A percentile compares a stretch with the other conserved stretches of the same genome.
Conservation (phyloP, 2,113 vertebrate species). For the Orientallactaga bullata region DNA sequence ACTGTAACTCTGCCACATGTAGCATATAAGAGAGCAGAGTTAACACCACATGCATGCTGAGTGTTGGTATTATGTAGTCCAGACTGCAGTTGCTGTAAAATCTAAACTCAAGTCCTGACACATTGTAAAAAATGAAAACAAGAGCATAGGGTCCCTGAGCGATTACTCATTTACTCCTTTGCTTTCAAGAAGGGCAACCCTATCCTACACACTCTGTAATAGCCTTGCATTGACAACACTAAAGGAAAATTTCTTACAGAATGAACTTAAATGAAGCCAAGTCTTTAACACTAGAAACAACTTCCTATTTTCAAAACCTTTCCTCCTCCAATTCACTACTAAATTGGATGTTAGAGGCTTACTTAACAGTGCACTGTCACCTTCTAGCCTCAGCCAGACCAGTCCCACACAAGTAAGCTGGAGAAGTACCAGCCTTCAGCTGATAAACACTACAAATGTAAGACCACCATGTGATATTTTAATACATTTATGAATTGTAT, state of each 20-base stretch:
- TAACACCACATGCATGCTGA: conserved; percentile 67
- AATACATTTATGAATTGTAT: background rate
- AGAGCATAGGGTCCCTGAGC: conserved; percentile 68
- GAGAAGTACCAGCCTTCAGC: background rate
- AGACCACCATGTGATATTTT: background rate
- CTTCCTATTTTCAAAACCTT: conserved; percentile 42
- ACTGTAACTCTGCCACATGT: conserved; percentile 69
- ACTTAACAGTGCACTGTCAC: background rate
- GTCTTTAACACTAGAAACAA: conserved; percentile 30
- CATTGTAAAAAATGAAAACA: conserved; percentile 69
- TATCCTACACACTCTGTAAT: background rate
- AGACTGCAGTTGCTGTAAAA: conserved; percentile 76
- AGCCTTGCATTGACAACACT: conserved; percentile 11
- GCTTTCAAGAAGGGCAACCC: conserved; percentile 31
- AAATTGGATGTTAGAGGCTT: conserved; percentile 8
- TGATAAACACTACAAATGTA: background rate
- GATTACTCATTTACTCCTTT: background rate
- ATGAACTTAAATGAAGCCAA: conserved; percentile 40
- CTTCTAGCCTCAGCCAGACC: conserved; percentile 13
- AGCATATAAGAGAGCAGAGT: conserved; percentile 59
- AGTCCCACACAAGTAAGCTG: background rate
- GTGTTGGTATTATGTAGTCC: conserved; percentile 63
- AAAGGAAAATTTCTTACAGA: conserved; percentile 53
- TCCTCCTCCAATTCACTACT: background rate
- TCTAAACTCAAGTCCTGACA: conserved; percentile 68